Base-by-base conservation (phyloP, 2,888 invertebrate genomes). In the Azorinus chamasolen region DNA sequence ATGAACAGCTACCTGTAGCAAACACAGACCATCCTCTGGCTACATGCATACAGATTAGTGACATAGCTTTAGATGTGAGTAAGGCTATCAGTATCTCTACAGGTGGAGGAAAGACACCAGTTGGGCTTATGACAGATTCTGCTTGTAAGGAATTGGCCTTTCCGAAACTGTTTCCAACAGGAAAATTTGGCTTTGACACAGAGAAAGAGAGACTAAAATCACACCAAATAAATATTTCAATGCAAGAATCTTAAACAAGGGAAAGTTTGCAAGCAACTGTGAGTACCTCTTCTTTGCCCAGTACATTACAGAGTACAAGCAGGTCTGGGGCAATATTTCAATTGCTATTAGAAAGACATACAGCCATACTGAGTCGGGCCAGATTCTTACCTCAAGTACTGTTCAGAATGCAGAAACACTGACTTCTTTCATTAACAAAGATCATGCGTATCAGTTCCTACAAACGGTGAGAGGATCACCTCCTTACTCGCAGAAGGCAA, bases 401-500 rank as follows among this genome's bases (percentile, higher is more conserved):
- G 32, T 82, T 10, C 68, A 58, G 69, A 59, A 73, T 39, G 16
- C 54, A 16, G 74, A 66, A 1, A 59, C 25, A 24, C n/a, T 82
- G 0, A 50, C 59, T 8, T 20, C 50, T 14, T 24, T 71, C 1
- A 58, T 80, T 14, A 50, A 59, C 10, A 75, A 73, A 57, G 76
- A 83, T 22, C 54, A 83, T 16, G 79, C 77, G 14, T 79, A 66
- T 43, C 54, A 58, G 8, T 85, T 83, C 57, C 68, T 79, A 10
- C 64, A 69, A 32, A 64, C 69, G 27, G 58, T 84, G 18, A 27
- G 77, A 37, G 78, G 76, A 18, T 65, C 71, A 39, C 87, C 86
- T 3, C 78, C 79, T n/a, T 86, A 84, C 62, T 85, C 83, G 83
- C 65, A 80, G 50, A 71, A 73, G 43, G 58, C 46, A 12, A 65